A percentile compares a stretch with the other conserved stretches of the same genome.
phyloP scores from a whole-genome alignment of 2,797 vertebrate genomes.

The Enteromius afrohamiltoni region DNA sequence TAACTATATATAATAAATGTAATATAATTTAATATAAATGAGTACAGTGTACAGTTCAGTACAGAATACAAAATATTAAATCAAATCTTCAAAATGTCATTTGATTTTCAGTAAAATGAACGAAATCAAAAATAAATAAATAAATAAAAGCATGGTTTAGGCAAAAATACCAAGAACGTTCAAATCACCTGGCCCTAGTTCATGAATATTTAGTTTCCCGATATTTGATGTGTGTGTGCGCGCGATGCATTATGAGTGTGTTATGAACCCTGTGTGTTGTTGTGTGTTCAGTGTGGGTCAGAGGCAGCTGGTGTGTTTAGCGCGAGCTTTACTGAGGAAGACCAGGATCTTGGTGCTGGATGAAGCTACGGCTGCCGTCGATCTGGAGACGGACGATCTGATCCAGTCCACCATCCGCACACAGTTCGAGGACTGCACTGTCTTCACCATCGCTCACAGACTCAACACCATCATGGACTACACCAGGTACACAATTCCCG shows the following conservation, averaged over 20 bases:
- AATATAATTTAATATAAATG: neutral
- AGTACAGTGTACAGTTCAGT: neutral
- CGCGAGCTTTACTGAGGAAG: conserved; percentile 93
- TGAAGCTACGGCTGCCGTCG: conserved; percentile 93
- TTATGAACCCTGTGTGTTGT: neutral
- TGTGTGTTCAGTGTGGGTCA: conserved; percentile 86
- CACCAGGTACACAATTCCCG: conserved; percentile 79
- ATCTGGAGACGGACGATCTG: conserved; percentile 94
- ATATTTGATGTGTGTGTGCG: neutral
- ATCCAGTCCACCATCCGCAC: conserved; percentile 95
- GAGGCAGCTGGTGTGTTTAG: conserved; percentile 93
- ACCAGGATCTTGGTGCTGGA: conserved; percentile 90
- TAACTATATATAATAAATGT: too few relatives aligned
- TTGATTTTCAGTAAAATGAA: too few relatives aligned
- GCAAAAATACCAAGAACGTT: neutral
- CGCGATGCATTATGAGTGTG: too few relatives aligned
- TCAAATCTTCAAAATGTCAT: neutral
- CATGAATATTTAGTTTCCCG: neutral
- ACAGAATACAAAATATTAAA: neutral
- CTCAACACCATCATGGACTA: conserved; percentile 99
- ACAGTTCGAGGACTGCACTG: conserved; percentile 92
- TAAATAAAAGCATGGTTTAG: neutral
- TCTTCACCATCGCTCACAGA: conserved; percentile 95
- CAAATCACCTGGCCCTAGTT: neutral
- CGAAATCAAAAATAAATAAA: too few relatives aligned